These are phyloP conservation scores for Hyperoplus lanceolatus DNA, from an alignment of 2,797 vertebrate genomes.

Conservation along the genomic window DNA sequence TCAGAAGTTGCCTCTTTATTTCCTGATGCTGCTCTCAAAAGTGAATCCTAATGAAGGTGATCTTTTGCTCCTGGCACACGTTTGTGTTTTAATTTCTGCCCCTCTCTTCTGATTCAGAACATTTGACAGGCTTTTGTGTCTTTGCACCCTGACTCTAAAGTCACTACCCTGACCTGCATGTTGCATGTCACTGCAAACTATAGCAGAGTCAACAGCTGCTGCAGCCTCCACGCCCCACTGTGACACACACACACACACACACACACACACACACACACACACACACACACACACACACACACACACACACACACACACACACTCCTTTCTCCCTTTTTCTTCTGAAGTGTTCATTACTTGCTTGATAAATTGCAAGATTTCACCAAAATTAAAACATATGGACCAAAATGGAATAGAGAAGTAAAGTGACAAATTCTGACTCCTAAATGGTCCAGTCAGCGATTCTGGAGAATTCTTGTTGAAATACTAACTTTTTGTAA, in stretches of 20 bases:
- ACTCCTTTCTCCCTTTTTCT: not conserved
- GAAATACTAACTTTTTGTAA: too few species aligned
- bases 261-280: slow-evolving; percentile 28
- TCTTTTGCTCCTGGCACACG: slow-evolving; percentile 65
- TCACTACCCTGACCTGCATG: slow-evolving; percentile 56
- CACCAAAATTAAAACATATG: not conserved
- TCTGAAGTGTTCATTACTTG: not conserved
- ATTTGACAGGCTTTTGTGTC: slow-evolving; percentile 52
- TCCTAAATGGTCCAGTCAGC: too few species aligned
- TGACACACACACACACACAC: slow-evolving; percentile 40
- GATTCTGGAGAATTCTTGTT: too few species aligned
- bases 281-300: not conserved
- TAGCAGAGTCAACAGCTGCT: slow-evolving; percentile 72
- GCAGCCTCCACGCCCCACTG: slow-evolving; percentile 31
- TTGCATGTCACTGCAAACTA: slow-evolving; percentile 48
- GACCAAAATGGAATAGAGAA: not conserved
- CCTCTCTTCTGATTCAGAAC: slow-evolving; percentile 51
- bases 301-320: slow-evolving; percentile 11
- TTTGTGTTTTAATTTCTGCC: slow-evolving; percentile 13
- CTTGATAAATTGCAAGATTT: not conserved
- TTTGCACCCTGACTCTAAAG: slow-evolving; percentile 43
- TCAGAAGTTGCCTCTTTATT: not conserved
- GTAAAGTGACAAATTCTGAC: not conserved
- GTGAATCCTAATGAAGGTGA: slow-evolving; percentile 36
- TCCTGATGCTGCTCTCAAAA: not conserved